Base-by-base conservation (phyloP, 2,113 vertebrate genomes). In the Taurulus bubalis region DNA sequence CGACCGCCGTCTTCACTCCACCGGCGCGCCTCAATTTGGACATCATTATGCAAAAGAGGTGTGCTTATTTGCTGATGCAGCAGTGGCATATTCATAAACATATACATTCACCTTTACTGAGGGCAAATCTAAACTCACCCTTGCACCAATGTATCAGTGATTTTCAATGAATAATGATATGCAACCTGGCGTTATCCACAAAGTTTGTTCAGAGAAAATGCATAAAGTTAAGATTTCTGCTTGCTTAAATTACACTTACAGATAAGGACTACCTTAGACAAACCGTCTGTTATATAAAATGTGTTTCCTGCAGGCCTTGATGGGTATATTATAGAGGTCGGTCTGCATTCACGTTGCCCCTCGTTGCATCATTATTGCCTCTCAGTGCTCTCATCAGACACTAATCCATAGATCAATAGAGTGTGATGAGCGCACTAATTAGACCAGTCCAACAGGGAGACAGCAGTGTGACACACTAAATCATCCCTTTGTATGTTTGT, bases 321-420 rank as follows among this genome's bases (percentile, higher is more conserved):
- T 14, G 36, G 64, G 36, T 8, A 22, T 20, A 38, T 62, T 66
- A 70, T 24, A 63, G 56, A 56, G n/a, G 56, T 58, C 12, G 26
- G 28, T 62, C 62, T 68, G 20, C 18, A 26, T 64, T 66, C 49
- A 30, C 2, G 28, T 91, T 92, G 53, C 75, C 58, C n/a, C 32
- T 26, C 14, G 8, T 91, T 92, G 85, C 91, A 85, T 92, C 89
- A 92, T 45, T 75, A 77, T 78, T 85, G 71, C 82, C 76, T 68
- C 62, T 77, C 56, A n/a, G 65, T 36, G 55, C 76, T 77, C 68
- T 75, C 65, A 56, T 83, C 71, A 85, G 77, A 83, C 73, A 56
- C 68, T 85, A 84, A 90, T 90, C 89, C 83, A 90, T 85, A 83
- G 78, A 87, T 91, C 85, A 87, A 87, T 79, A 66, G 64, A 69